phyloP scores from a whole-genome alignment of 1,140 invertebrate species.

The Helicoverpa zea region DNA sequence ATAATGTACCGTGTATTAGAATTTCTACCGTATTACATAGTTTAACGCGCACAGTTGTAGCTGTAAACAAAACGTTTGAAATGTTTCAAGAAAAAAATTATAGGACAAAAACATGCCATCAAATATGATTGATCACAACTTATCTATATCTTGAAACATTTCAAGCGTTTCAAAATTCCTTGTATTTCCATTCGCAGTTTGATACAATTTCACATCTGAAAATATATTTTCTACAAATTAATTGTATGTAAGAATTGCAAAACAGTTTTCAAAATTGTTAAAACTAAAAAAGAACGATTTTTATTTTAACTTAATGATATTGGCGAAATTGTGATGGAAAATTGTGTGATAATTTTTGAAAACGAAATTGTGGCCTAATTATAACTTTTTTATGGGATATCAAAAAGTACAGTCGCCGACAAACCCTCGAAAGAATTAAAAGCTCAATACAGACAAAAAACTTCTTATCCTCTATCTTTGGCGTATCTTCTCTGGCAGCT shows the following conservation, averaged over 20 bases:
- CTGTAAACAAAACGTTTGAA: neutral
- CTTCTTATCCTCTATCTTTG: neutral
- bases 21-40: conserved; percentile 23
- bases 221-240: neutral
- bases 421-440: conserved; percentile 20
- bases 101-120: neutral
- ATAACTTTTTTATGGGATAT: conserved; percentile 36
- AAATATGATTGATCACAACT: neutral
- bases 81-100: conserved; percentile 7
- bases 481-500: conserved; percentile 34
- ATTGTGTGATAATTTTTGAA: conserved; percentile 71
- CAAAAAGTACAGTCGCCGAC: conserved; percentile 56
- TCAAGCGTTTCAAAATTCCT: neutral
- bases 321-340: conserved; percentile 66
- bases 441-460: neutral
- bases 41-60: conserved; percentile 26
- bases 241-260: too few species aligned
- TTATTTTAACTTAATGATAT: conserved; percentile 35
- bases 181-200: conserved; percentile 15
- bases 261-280: neutral
- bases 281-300: neutral
- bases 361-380: conserved; percentile 77
- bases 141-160: conserved; percentile 9
- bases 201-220: conserved; percentile 2
- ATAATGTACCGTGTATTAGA: conserved; percentile 23